Conservation (phyloP, 2,888 invertebrate genomes). For the Lasioglossum lativentre region DNA sequence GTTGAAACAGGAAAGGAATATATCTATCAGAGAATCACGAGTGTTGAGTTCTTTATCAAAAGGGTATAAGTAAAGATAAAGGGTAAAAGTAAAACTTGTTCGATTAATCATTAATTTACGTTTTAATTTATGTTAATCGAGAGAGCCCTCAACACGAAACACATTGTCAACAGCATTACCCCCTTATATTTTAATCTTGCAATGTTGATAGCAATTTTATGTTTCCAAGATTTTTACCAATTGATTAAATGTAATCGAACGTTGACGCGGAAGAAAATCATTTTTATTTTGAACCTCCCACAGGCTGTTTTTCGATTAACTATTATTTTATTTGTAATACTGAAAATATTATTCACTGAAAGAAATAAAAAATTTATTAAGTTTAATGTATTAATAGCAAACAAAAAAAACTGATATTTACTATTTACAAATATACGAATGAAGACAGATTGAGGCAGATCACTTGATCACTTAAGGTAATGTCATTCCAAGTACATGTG, state of each 20-base stretch:
- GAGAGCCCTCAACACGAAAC: conserved; percentile 42
- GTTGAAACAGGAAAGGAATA: conserved; percentile 57
- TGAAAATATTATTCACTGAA: not conserved
- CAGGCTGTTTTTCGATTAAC: not conserved
- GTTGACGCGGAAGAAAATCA: not conserved
- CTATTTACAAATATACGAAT: not conserved
- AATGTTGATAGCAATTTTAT: not conserved
- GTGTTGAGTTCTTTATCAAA: conserved; percentile 50
- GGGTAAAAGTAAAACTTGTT: conserved; percentile 2
- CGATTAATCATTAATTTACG: conserved; percentile 32
- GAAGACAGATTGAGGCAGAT: not conserved
- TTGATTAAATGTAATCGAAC: not conserved
- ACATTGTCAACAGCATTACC: conserved; percentile 39
- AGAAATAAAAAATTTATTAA: not conserved
- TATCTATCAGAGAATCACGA: conserved; percentile 59
- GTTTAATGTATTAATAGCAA: not conserved
- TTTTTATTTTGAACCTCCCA: not conserved
- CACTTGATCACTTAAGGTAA: not conserved
- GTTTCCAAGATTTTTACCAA: not conserved
- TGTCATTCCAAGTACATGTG: not conserved
- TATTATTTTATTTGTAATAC: not conserved
- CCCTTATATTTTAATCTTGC: not conserved
- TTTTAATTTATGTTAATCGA: conserved; percentile 43
- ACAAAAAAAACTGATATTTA: not conserved
- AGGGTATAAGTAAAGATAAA: not conserved